Conservation (phyloP, 2,113 vertebrate species). For the Manacus vitellinus region DNA sequence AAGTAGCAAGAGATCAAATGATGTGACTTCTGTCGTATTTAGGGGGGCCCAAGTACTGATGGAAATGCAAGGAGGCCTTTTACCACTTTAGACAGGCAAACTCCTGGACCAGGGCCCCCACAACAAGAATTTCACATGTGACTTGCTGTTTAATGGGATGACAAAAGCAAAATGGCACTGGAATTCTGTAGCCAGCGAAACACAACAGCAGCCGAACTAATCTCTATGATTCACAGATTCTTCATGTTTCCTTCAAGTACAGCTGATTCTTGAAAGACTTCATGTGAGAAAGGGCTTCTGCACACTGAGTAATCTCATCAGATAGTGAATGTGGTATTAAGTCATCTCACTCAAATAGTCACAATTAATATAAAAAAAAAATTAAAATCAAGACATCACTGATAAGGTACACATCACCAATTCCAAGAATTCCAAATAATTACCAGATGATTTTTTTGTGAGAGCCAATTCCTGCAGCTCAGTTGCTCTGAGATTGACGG, state of each 20-base stretch:
- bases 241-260: background rate
- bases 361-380: background rate
- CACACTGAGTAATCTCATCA: background rate
- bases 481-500: background rate
- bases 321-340: background rate
- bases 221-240: background rate
- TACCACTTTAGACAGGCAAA: background rate
- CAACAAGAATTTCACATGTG: background rate
- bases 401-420: background rate
- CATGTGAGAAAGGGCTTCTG: background rate
- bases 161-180: background rate
- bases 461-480: background rate
- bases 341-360: background rate
- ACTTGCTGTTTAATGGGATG: background rate
- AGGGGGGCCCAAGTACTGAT: rapidly evolving
- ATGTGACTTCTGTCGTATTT: background rate
- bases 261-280: background rate
- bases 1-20: background rate
- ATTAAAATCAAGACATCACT: background rate
- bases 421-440: background rate
- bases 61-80: background rate
- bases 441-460: background rate
- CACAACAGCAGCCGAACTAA: background rate
- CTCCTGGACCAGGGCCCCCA: background rate
- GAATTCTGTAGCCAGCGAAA: background rate